Percentiles rank a stretch among this genome's conserved stretches.
Evolutionary conservation across 2,797 vertebrate species (phyloP).

Genomic region (Gobionotothen gibberifrons): DNA sequence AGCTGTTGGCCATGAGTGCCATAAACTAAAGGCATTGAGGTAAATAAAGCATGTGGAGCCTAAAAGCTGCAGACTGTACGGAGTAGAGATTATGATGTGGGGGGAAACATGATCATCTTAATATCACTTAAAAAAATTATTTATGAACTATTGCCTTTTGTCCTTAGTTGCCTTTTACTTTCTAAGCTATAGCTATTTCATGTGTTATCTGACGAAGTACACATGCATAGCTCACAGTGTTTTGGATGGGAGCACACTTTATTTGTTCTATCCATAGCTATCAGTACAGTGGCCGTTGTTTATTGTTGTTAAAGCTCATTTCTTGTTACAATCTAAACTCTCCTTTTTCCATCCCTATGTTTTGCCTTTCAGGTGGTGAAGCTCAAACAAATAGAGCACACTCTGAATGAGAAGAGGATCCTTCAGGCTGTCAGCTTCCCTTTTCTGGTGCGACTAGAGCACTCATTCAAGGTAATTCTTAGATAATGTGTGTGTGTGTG

Average conservation of each 20-base stretch:
- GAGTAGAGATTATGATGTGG: background rate
- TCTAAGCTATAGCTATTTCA: no score
- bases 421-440: conserved; percentile 94
- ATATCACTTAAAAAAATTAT: no score
- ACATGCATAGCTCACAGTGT: no score
- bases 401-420: conserved; percentile 94
- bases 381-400: conserved; percentile 96
- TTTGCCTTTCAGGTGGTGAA: conserved; percentile 87
- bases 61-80: background rate
- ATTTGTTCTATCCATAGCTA: no score
- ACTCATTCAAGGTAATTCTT: conserved; percentile 89
- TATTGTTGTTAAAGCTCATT: background rate
- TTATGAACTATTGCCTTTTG: no score
- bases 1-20: background rate
- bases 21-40: no score
- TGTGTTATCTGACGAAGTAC: no score
- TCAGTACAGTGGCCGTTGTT: no score
- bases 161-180: no score
- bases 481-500: background rate
- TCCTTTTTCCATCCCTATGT: background rate
- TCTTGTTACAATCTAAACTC: background rate
- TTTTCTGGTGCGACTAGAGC: conserved; percentile 92
- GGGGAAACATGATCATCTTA: no score
- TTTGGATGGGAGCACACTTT: no score
- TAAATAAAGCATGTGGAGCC: background rate